Conservation (phyloP, 2,113 vertebrate genomes). For the Tretioscincus oriximinensis region DNA sequence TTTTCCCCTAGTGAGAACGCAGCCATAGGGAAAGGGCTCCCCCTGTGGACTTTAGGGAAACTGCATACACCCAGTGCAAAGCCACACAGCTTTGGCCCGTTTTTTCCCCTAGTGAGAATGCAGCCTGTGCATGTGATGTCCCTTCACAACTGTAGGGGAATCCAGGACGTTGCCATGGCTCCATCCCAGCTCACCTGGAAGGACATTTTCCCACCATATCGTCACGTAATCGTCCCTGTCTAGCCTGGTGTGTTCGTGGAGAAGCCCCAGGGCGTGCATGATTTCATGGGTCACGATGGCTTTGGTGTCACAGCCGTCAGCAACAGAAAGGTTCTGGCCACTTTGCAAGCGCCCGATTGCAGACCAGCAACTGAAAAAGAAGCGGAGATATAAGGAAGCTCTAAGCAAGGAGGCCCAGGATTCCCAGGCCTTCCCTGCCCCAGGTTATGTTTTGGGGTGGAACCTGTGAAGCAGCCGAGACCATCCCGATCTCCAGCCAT, state of each 20-base stretch:
- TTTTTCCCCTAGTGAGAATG: no score
- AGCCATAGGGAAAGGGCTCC: no score
- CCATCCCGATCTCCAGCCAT: no score
- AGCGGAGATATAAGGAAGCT: neutral
- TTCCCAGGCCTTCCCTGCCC: no score
- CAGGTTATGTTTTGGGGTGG: no score
- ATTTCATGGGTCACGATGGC: constrained; percentile 88
- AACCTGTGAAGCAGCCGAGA: no score
- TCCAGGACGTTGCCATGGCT: neutral
- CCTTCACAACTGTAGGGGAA: neutral
- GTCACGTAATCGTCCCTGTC: constrained; percentile 90
- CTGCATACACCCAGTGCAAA: no score
- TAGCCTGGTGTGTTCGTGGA: constrained; percentile 87
- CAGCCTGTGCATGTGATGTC: neutral
- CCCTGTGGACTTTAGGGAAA: no score
- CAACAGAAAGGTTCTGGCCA: constrained; percentile 88
- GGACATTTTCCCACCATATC: constrained; percentile 87
- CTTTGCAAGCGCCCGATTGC: constrained; percentile 77
- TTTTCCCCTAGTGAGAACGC: no score
- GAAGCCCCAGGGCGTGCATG: constrained; percentile 87
- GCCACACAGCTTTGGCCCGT: no score
- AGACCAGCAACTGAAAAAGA: constrained; percentile 85
- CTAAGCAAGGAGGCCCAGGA: neutral
- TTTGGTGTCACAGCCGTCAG: constrained; percentile 80
- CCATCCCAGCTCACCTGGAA: constrained; percentile 66